Percentiles rank a stretch among this genome's conserved stretches.
Conservation (phyloP, 2,797 vertebrate species). For the Capromys pilorides region DNA sequence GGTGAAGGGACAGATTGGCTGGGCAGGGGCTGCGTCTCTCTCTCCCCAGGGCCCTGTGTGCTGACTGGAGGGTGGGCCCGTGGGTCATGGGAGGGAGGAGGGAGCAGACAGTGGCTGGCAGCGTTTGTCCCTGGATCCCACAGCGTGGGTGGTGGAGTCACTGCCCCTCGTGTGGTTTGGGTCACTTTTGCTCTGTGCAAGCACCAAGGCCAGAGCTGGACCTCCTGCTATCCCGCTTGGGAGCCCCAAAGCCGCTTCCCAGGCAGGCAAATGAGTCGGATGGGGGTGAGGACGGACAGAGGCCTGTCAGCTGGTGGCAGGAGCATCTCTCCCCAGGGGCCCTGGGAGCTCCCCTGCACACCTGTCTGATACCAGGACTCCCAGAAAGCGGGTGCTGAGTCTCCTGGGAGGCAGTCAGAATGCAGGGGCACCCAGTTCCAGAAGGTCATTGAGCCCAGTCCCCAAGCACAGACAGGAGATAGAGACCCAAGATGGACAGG, state of each 20-base stretch:
- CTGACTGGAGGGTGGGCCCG: not conserved
- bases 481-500: not conserved
- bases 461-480: not conserved
- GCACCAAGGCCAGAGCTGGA: not conserved
- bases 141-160: not conserved
- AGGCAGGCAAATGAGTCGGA: not conserved
- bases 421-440: too few relatives aligned
- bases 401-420: not conserved
- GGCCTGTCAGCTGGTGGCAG: not conserved
- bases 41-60: not conserved
- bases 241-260: not conserved
- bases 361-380: not conserved
- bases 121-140: not conserved
- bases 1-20: not conserved
- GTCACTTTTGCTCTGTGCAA: not conserved
- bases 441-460: not conserved
- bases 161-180: not conserved
- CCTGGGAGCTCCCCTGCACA: not conserved
- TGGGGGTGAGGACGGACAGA: not conserved
- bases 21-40: not conserved
- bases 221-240: not conserved
- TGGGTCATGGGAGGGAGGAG: not conserved
- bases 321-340: not conserved
- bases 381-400: not conserved
- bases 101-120: too few relatives aligned